Evolutionary conservation across 1,140 invertebrate species (phyloP).

Genomic region (Cryptotermes secundus): DNA sequence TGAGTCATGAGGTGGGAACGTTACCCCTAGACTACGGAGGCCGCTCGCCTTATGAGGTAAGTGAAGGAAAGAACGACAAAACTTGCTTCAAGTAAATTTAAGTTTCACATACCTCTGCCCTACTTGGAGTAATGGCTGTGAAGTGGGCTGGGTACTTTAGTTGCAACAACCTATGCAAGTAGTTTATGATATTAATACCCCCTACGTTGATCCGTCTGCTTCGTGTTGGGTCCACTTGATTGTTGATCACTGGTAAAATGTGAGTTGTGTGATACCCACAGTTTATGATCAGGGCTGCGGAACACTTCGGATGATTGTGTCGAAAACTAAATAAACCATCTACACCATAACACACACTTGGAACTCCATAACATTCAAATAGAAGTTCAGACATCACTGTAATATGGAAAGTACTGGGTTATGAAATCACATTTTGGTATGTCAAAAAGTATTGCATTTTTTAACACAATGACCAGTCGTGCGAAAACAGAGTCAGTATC

Average conservation of each 20-base stretch:
- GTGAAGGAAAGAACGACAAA: not conserved
- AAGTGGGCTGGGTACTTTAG: slow-evolving; percentile 91
- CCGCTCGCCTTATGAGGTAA: too few species aligned
- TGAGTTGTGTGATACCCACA: slow-evolving; percentile 88
- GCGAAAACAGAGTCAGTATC: too few species aligned
- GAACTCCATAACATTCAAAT: slow-evolving; percentile 91
- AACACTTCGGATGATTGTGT: slow-evolving; percentile 38
- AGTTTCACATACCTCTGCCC: slow-evolving; percentile 66
- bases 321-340: slow-evolving; percentile 83
- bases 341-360: slow-evolving; percentile 81
- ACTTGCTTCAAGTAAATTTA: not conserved
- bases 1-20: too few species aligned
- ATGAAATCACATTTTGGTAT: too few species aligned
- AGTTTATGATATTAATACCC: slow-evolving; percentile 81
- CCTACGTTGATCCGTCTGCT: slow-evolving; percentile 82
- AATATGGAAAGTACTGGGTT: slow-evolving; percentile 39
- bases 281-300: slow-evolving; percentile 72
- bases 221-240: slow-evolving; percentile 65
- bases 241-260: slow-evolving; percentile 77
- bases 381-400: slow-evolving; percentile 92
- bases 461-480: too few species aligned
- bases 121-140: slow-evolving; percentile 79
- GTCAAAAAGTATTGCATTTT: too few species aligned
- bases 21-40: too few species aligned
- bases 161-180: slow-evolving; percentile 87